Percentiles rank a stretch among this genome's conserved stretches.
Conservation (phyloP, 2,797 vertebrate species). For the Perdix hodgsoniae region DNA sequence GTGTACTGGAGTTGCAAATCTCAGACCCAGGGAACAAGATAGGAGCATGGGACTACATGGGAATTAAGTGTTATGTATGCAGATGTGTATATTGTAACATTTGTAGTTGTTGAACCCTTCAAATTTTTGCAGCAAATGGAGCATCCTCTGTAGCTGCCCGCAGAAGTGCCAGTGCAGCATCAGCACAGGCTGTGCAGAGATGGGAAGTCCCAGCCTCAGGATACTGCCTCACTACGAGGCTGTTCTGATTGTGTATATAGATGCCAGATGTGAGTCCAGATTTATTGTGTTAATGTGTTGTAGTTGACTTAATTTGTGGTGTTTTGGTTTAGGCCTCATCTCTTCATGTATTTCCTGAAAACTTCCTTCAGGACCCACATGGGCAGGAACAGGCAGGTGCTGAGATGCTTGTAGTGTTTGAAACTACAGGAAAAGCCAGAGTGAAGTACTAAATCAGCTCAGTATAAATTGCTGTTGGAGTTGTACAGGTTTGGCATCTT, state of each 20-base stretch:
- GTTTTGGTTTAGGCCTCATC: background rate
- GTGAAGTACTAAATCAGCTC: background rate
- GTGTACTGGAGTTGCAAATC: background rate
- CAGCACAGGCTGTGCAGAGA: background rate
- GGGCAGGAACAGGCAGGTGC: background rate
- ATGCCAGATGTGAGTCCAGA: background rate
- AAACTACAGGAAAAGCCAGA: background rate
- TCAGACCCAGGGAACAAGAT: background rate
- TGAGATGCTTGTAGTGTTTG: background rate
- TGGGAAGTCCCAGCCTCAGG: background rate
- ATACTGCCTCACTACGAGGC: background rate
- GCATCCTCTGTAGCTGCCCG: background rate
- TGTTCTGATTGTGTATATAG: background rate
- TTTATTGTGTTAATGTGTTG: background rate
- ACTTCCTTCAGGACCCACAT: background rate
- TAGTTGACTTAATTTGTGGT: background rate
- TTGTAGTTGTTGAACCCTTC: background rate
- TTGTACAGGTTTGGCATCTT: background rate
- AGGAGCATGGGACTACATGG: background rate
- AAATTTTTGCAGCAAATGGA: background rate
- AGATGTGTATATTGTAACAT: background rate
- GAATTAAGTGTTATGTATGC: background rate
- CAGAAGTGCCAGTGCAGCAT: background rate
- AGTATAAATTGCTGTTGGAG: background rate
- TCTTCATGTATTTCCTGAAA: background rate